These are phyloP conservation scores for Leptopilina syphax DNA, from an alignment of 2,888 invertebrate genomes.

Conservation along the genomic window DNA sequence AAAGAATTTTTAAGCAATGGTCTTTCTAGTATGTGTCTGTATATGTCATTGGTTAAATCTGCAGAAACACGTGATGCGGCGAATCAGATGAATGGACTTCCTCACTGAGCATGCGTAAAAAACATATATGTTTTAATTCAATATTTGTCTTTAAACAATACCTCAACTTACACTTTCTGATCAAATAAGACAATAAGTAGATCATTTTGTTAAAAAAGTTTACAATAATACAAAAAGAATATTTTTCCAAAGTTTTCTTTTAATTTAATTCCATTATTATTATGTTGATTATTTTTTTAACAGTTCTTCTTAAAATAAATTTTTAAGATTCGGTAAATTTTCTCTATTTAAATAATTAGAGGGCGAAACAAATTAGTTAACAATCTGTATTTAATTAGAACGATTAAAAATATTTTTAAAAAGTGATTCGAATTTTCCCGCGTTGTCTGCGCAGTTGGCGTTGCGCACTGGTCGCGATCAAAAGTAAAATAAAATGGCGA, in stretches of 20 bases:
- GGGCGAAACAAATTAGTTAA: no score
- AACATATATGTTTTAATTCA: constrained; percentile 2
- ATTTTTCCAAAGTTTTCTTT: no score
- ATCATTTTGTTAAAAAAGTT: not conserved
- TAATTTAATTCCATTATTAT: no score
- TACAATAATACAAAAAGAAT: no score
- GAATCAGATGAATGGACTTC: constrained; percentile 42
- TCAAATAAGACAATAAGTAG: not conserved
- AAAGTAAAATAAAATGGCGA: constrained; percentile 34
- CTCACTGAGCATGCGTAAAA: constrained; percentile 44
- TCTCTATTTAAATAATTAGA: no score
- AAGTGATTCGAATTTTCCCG: constrained; percentile 1
- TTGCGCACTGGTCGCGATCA: not conserved
- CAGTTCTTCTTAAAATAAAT: no score
- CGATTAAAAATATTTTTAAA: no score
- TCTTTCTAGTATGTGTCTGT: not conserved
- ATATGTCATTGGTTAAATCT: constrained; percentile 25
- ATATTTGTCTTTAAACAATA: not conserved
- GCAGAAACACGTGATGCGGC: constrained; percentile 25
- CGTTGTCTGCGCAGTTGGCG: not conserved
- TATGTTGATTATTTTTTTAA: no score
- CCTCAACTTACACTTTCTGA: not conserved
- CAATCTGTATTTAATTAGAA: no score
- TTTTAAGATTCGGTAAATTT: no score
- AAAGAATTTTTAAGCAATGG: constrained; percentile 7